These are phyloP conservation scores for Bombus soroeensis DNA, from an alignment of 1,140 invertebrate genomes.

Conservation along the genomic window DNA sequence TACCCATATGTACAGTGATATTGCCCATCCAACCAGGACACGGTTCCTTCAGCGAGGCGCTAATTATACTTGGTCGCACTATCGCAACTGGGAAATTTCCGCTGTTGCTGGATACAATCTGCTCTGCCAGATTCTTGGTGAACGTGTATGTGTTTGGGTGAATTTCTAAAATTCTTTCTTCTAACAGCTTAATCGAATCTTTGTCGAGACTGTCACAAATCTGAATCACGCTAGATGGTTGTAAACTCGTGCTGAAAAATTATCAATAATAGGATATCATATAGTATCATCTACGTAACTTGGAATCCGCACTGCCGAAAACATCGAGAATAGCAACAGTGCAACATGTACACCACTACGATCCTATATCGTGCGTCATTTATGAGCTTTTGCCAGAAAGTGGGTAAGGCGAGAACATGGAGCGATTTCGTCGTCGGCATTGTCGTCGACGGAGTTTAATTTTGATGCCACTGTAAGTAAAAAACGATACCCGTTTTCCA, in stretches of 20 bases:
- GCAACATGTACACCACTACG: too few species aligned
- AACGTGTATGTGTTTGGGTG: slow-evolving; percentile 95
- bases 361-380: too few species aligned
- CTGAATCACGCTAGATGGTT: slow-evolving; percentile 88
- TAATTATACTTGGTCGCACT: slow-evolving; percentile 95
- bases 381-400: too few species aligned
- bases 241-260: slow-evolving; percentile 84
- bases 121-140: slow-evolving; percentile 93
- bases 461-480: too few species aligned
- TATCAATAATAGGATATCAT: background rate
- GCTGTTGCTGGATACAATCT: slow-evolving; percentile 86
- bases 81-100: slow-evolving; percentile 91
- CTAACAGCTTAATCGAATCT: slow-evolving; percentile 85
- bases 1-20: background rate
- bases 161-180: slow-evolving; percentile 86
- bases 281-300: too few species aligned
- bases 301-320: too few species aligned
- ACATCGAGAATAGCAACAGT: too few species aligned
- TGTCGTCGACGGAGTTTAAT: too few species aligned
- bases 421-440: too few species aligned
- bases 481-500: too few species aligned
- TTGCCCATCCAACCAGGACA: slow-evolving; percentile 98
- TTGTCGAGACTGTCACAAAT: slow-evolving; percentile 88
- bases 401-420: too few species aligned
- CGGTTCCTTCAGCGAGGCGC: slow-evolving; percentile 89